Percentiles rank a stretch among this genome's conserved stretches.
Evolutionary conservation across 1,140 invertebrate species (phyloP).

Genomic region (Adelges cooleyi): DNA sequence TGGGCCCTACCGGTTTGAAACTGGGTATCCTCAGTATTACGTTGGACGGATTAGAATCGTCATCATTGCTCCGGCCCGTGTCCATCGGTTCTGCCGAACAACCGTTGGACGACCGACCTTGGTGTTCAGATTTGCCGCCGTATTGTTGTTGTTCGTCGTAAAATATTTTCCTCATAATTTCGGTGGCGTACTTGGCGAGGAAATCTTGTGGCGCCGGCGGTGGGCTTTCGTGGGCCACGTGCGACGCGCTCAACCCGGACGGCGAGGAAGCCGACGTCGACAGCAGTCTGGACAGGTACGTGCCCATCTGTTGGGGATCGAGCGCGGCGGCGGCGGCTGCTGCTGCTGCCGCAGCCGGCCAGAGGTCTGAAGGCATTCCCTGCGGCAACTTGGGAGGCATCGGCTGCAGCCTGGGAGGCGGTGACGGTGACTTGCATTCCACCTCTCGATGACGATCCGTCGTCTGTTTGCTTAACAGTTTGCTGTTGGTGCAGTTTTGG

Average conservation of each 20-base stretch:
- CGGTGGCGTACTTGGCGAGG: constrained; percentile 33
- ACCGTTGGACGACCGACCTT: constrained; percentile 27
- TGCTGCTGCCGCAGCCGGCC: neutral
- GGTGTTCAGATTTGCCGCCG: neutral
- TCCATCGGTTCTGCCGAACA: constrained; percentile 6
- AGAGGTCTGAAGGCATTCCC: neutral
- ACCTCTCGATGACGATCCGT: neutral
- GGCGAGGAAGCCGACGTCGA: neutral
- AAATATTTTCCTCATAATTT: constrained; percentile 30
- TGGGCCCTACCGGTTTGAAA: constrained; percentile 56
- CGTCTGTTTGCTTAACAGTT: neutral
- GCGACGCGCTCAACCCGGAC: neutral
- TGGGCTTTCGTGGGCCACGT: constrained; percentile 34
- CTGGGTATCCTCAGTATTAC: constrained; percentile 86
- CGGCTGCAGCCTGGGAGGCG: neutral
- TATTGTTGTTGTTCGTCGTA: constrained; percentile 30
- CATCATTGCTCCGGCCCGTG: neutral
- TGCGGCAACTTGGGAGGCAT: too few relatives aligned
- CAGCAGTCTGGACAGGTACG: neutral
- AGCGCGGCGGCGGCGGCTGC: neutral
- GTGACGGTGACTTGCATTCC: neutral
- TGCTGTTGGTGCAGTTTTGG: constrained; percentile 1
- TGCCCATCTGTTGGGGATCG: constrained; percentile 1
- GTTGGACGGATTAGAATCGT: constrained; percentile 39
- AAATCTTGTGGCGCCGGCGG: constrained; percentile 32